Percentiles rank a stretch among this genome's conserved stretches.
phyloP scores from a whole-genome alignment of 2,797 vertebrate species.

The Myotis pilosus region DNA sequence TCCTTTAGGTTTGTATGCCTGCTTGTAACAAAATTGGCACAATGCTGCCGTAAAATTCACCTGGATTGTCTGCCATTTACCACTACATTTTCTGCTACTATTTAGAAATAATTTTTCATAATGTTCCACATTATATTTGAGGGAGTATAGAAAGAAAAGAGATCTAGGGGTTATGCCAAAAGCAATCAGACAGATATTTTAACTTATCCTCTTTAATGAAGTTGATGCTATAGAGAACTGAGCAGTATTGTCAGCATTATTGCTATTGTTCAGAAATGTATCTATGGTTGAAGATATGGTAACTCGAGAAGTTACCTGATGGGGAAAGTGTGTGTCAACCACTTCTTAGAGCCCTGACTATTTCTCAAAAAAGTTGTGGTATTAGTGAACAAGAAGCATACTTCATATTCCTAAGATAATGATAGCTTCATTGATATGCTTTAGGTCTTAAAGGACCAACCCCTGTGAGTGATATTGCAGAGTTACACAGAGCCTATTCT shows the following conservation, averaged over 20 bases:
- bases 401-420: background rate
- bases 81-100: background rate
- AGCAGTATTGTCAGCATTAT: background rate
- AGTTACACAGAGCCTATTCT: background rate
- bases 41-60: background rate
- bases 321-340: background rate
- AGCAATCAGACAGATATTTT: background rate
- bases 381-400: background rate
- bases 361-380: background rate
- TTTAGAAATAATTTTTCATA: background rate
- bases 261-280: background rate
- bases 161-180: background rate
- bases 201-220: background rate
- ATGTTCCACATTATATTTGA: background rate
- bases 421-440: background rate
- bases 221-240: background rate
- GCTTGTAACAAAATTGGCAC: background rate
- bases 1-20: background rate
- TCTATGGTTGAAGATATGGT: background rate
- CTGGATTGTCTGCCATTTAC: background rate
- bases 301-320: background rate
- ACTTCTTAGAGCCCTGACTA: background rate
- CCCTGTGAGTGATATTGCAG: background rate
- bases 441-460: background rate
- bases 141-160: background rate